phyloP scores from a whole-genome alignment of 1,140 invertebrate genomes.

The Macrostomum lignano region DNA sequence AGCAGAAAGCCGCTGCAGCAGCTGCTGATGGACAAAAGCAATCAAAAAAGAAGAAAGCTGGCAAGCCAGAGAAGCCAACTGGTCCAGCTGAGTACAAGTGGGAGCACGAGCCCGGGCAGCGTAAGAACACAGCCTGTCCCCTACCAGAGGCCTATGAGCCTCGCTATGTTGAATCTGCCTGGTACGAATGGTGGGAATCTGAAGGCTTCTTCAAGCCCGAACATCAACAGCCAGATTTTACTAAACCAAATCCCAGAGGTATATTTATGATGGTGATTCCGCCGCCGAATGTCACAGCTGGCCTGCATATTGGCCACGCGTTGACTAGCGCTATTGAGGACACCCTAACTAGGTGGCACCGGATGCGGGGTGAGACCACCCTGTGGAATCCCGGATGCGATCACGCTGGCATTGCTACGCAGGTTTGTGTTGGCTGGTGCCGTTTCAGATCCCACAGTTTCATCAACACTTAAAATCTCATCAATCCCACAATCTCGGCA shows the following conservation, averaged over 20 bases:
- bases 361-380: slow-evolving; percentile 69
- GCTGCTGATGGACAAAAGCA: no score
- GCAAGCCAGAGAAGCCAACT: no score
- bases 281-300: slow-evolving; percentile 90
- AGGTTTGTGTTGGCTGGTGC: slow-evolving; percentile 63
- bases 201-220: slow-evolving; percentile 91
- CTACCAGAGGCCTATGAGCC: slow-evolving; percentile 89
- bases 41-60: no score
- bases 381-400: slow-evolving; percentile 95
- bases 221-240: slow-evolving; percentile 42
- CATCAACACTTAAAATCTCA: no score
- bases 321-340: slow-evolving; percentile 85
- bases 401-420: slow-evolving; percentile 98
- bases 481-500: no score
- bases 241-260: slow-evolving; percentile 10
- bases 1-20: no score
- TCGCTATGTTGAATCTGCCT: slow-evolving; percentile 80
- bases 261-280: slow-evolving; percentile 82
- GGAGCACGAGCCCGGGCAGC: no score
- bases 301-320: slow-evolving; percentile 82
- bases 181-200: slow-evolving; percentile 82
- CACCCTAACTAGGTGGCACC: slow-evolving; percentile 59
- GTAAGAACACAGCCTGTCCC: no score
- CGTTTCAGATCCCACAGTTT: no score
- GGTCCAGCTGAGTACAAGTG: no score